These are phyloP conservation scores for Chironomus striatipennis DNA, from an alignment of 1,140 invertebrate species.

Conservation along the genomic window DNA sequence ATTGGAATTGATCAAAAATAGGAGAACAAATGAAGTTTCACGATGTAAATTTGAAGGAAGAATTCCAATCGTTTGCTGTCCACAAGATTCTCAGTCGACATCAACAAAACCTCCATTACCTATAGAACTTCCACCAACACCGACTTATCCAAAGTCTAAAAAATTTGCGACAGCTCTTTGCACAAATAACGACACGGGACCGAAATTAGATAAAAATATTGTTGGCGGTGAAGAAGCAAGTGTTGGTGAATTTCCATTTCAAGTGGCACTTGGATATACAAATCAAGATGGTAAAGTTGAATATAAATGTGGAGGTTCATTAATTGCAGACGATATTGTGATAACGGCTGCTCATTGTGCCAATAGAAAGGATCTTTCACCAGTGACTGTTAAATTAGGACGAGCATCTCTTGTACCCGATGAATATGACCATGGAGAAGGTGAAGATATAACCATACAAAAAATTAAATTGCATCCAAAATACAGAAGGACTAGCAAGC, in stretches of 20 bases:
- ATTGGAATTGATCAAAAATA: too few species aligned
- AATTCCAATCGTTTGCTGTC: too few species aligned
- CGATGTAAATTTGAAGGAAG: too few species aligned
- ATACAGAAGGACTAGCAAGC: not conserved
- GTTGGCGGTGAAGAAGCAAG: not conserved
- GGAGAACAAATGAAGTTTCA: too few species aligned
- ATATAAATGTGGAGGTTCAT: conserved; percentile 54
- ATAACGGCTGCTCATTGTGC: conserved; percentile 58
- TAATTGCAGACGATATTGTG: conserved; percentile 53
- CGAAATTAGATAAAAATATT: too few species aligned
- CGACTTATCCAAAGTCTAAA: not conserved
- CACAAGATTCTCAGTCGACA: too few species aligned
- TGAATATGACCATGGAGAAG: not conserved
- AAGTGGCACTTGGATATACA: not conserved
- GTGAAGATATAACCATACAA: not conserved
- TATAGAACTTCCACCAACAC: too few species aligned
- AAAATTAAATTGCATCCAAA: not conserved
- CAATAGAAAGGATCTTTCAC: conserved; percentile 13
- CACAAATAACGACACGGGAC: not conserved
- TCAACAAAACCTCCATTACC: too few species aligned
- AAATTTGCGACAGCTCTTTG: not conserved
- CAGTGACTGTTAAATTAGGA: not conserved
- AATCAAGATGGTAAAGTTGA: not conserved
- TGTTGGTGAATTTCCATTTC: not conserved
- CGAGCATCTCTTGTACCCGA: not conserved